Evolutionary conservation across 2,113 vertebrate species (phyloP), one percentile per base, ranked within the genome.

Genomic region (Centropus bengalensis): DNA sequence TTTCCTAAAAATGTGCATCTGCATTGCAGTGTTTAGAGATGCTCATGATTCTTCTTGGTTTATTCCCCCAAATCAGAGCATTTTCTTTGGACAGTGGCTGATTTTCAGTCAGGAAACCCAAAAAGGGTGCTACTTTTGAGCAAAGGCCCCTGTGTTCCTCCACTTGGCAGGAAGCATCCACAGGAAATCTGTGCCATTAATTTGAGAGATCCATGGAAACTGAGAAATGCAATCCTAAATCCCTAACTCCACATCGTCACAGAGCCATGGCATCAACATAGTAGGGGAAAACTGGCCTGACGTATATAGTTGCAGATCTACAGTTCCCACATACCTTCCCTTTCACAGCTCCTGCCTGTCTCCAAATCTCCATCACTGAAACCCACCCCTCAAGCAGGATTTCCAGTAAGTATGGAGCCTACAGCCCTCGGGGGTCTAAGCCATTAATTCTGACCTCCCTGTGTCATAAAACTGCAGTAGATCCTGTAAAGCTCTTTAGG

Each of bases 1-100:
- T 83, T 93, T 86, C 82, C 76, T 91, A 55, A 78, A 96, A 86
- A 83, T 11, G 22, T 52, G 56, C 64, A 78, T 88, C 52, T 81
- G 58, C 76, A 44, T 40, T 67, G 71, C 82, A 82, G 54, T 45
- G 47, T 88, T 91, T 81, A 83, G 82, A 88, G 76, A 54, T 15
- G 60, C 27, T 49, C 60, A 1, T 91, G 71, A 71, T 88, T 94
- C 69, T 90, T 91, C 38, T 67, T 86, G 85, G 81, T 75, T 52
- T 38, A 84, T 74, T 88, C 14, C 18, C n/a, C 32, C 20, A 91
- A 86, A 83, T 63, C 40, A 54, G 52, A 85, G 33, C 62, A 26
- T 77, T 89, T 88, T 47, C 56, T 82, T 63, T 52, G 64, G 63
- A 36, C 33, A 49, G 36, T 45, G 68, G 21, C 45, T 78, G 44